These are phyloP conservation scores for Coturnix japonica DNA, from an alignment of 2,113 vertebrate species.

Conservation along the genomic window DNA sequence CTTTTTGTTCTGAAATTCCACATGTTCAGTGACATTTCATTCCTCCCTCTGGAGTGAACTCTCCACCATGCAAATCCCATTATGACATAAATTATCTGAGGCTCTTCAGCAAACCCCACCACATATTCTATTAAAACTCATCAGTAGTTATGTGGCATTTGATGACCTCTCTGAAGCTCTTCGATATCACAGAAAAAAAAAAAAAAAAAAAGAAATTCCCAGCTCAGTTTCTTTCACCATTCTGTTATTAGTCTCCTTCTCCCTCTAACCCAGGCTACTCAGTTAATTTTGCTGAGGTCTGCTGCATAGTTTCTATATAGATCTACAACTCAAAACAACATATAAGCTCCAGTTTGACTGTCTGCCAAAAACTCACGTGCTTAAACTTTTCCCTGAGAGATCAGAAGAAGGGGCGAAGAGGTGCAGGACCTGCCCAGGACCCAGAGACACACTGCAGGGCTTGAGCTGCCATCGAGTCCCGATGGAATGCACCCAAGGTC, in stretches of 20 bases:
- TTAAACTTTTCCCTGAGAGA: neutral
- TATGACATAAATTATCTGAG: neutral
- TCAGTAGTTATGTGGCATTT: neutral
- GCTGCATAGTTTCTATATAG: neutral
- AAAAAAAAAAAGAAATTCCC: neutral
- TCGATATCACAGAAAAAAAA: neutral
- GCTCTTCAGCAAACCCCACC: neutral
- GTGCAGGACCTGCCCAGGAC: neutral
- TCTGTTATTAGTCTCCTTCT: neutral
- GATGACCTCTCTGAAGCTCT: neutral
- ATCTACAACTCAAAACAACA: neutral
- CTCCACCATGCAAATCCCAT: neutral
- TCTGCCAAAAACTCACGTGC: neutral
- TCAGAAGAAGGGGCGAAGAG: neutral
- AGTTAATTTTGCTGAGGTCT: conserved; percentile 13
- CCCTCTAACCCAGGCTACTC: neutral
- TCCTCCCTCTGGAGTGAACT: neutral
- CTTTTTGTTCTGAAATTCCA: neutral
- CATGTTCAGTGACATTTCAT: conserved; percentile 12
- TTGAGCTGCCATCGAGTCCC: neutral
- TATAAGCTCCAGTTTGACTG: neutral
- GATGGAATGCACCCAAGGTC: neutral
- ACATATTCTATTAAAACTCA: neutral
- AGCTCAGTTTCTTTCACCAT: neutral
- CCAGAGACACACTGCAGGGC: neutral